Base-by-base conservation (phyloP, 2,797 vertebrate genomes). In the Lindbergichthys nudifrons region DNA sequence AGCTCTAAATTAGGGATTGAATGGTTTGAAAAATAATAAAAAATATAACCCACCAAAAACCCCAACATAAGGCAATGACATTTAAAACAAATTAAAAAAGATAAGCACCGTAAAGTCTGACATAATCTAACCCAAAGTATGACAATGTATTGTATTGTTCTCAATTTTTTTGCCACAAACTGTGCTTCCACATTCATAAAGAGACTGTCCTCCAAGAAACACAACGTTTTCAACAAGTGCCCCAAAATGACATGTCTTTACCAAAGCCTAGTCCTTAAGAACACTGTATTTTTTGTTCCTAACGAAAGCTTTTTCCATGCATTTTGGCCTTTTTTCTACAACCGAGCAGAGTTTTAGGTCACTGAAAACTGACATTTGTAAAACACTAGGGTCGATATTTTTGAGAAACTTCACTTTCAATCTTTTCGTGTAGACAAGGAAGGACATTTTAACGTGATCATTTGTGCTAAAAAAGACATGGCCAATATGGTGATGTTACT, bases 1-100 rank as follows among this genome's bases (percentile, higher is more conserved):
- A 15, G n/a, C 48, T 73, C 15, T 23, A 14, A 81, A 19, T 70
- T 64, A 53, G 23, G 15, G 42, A 67, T 42, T n/a, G 23, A 45
- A 14, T 1, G 6, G 12, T 52, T 8, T 36, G 2, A 6, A 6
- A 26, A 26, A 5, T 3, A 3, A 26, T 26, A 2, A 3, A 64
- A 26, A 5, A 12, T 15, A 26, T 46, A 56, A 3, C 6, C 4
- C 39, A 23, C 19, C 56, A 9, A 2, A 26, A n/a, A 72, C 7
- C 8, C 7, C 32, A 36, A 36, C 4, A 5, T 36, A 36, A 36
- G 7, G 32, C 11, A 72, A 79, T 67, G 70, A 69, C 10, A 59
- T 30, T 50, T 18, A 8, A n/a, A n/a, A n/a, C n/a, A n/a, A n/a
- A n/a, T n/a, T n/a, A 26, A 3, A 3, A 26, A 3, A 26, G 3